Percentiles rank a stretch among this genome's conserved stretches.
Evolutionary conservation across 2,888 invertebrate species (phyloP).

Genomic region (Tolmerus cingulatus): DNA sequence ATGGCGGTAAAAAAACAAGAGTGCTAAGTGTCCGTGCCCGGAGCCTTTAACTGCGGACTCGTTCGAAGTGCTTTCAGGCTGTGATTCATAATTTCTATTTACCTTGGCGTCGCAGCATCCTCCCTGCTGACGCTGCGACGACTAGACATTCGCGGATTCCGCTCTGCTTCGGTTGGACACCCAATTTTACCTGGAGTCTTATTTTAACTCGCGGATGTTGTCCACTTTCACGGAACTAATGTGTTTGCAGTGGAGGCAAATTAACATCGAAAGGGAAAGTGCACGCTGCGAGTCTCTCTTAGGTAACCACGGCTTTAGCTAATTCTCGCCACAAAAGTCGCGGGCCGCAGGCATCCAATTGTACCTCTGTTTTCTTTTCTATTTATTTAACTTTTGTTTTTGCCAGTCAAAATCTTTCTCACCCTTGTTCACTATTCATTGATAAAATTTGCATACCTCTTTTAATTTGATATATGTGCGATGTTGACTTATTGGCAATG

Average conservation of each 20-base stretch:
- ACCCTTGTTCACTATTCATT: not conserved
- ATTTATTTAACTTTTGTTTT: not conserved
- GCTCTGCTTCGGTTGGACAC: not conserved
- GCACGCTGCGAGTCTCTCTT: not conserved
- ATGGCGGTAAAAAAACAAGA: not conserved
- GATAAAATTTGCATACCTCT: not conserved
- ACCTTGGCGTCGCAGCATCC: not conserved
- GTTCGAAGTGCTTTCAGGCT: not conserved
- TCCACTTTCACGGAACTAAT: conserved; percentile 43
- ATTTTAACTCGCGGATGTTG: conserved; percentile 32
- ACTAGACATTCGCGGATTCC: not conserved
- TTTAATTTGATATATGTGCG: not conserved
- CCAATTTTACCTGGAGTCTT: not conserved
- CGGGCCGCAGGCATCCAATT: not conserved
- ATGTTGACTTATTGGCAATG: not conserved
- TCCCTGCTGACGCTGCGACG: not conserved
- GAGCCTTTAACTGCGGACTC: not conserved
- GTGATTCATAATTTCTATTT: not conserved
- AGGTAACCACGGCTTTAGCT: conserved; percentile 8
- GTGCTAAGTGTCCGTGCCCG: not conserved
- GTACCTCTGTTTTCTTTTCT: not conserved
- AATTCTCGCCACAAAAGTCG: not conserved
- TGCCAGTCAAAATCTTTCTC: not conserved
- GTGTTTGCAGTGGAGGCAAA: conserved; percentile 23
- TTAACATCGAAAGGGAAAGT: conserved; percentile 40